Percentiles rank a stretch among this genome's conserved stretches.
These are phyloP conservation scores for Archilochus colubris DNA, from an alignment of 2,113 vertebrate genomes.

Conservation along the genomic window DNA sequence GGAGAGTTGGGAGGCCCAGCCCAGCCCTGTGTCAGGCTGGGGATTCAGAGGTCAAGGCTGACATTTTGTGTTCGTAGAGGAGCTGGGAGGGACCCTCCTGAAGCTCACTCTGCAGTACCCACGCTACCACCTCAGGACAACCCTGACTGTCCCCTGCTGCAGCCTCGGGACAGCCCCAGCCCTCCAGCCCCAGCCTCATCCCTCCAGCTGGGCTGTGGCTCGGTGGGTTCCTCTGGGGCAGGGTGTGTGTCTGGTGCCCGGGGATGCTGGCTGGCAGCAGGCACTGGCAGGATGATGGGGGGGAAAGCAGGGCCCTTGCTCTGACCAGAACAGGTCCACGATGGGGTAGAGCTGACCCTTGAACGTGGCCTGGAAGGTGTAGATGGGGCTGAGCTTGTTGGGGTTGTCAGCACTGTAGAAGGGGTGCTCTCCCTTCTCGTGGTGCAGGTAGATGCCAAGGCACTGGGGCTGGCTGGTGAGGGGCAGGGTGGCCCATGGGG, in stretches of 20 bases:
- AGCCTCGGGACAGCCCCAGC: neutral
- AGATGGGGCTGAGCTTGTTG: constrained; percentile 78
- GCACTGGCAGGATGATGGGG: constrained; percentile 70
- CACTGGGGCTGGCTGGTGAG: constrained; percentile 67
- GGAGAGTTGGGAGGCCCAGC: no score
- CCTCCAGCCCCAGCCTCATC: neutral
- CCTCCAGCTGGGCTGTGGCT: neutral
- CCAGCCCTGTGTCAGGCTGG: no score
- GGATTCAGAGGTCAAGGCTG: neutral
- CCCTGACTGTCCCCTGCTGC: neutral
- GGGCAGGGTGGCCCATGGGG: constrained; percentile 71
- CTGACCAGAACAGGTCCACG: constrained; percentile 85
- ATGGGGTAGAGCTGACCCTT: constrained; percentile 88
- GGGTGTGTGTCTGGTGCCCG: neutral
- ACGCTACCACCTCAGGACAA: neutral
- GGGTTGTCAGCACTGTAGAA: constrained; percentile 82
- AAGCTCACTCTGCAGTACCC: no score
- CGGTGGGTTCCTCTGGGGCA: neutral
- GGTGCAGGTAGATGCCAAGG: constrained; percentile 84
- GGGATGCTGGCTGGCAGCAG: neutral
- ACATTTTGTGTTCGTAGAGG: neutral
- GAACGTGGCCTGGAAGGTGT: constrained; percentile 83
- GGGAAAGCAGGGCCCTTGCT: constrained; percentile 78
- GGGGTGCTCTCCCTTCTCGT: constrained; percentile 78
- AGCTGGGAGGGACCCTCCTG: neutral